Percentiles rank a stretch among this genome's conserved stretches.
These are phyloP conservation scores for Mycalesis mineus DNA, from an alignment of 2,888 invertebrate genomes.

Conservation along the genomic window DNA sequence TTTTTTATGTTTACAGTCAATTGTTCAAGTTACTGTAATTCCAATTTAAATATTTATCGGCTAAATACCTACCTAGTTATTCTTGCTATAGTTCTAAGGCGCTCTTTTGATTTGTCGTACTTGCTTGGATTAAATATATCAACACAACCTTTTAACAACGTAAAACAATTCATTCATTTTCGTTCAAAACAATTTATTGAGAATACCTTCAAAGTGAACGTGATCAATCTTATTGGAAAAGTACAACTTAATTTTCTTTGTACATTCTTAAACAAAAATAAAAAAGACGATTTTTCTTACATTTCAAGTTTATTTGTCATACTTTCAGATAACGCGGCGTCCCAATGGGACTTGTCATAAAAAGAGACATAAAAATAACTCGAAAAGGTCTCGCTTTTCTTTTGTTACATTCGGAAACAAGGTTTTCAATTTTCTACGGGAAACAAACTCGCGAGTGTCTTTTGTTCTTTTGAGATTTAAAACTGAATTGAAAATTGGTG, in stretches of 20 bases:
- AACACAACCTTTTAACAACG: too few relatives aligned
- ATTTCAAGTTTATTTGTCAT: not conserved
- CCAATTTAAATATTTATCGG: too few relatives aligned
- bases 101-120: too few relatives aligned
- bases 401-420: not conserved
- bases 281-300: not conserved
- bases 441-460: not conserved
- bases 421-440: constrained; percentile 1
- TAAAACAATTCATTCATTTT: too few relatives aligned
- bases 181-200: too few relatives aligned
- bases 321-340: not conserved
- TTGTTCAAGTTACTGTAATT: too few relatives aligned
- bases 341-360: constrained; percentile 3
- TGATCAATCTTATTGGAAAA: not conserved
- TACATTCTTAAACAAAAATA: not conserved
- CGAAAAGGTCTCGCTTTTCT: not conserved
- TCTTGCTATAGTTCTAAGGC: too few relatives aligned
- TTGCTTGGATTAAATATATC: too few relatives aligned
- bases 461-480: not conserved
- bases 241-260: not conserved
- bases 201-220: too few relatives aligned
- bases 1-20: too few relatives aligned
- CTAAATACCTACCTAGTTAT: too few relatives aligned
- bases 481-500: not conserved
- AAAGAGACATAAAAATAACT: constrained; percentile 3